Percentiles rank a stretch among this genome's conserved stretches.
phyloP scores from a whole-genome alignment of 1,140 invertebrate species.

The Cephus cinctus region DNA sequence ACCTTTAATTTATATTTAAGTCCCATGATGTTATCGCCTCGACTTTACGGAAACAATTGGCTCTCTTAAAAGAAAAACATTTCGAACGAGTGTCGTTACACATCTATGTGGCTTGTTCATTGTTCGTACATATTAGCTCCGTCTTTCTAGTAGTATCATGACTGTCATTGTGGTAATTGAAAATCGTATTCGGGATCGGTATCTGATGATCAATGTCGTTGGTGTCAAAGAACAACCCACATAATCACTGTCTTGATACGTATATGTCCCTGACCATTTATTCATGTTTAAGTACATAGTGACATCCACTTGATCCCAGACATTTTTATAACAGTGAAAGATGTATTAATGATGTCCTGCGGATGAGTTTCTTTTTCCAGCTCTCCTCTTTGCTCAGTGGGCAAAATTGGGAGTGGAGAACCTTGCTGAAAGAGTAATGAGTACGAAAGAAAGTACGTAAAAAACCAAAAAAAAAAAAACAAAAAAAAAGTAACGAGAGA shows the following conservation, averaged over 20 bases:
- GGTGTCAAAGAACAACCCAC: slow-evolving; percentile 46
- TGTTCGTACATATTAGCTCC: slow-evolving; percentile 22
- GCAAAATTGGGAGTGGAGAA: slow-evolving; percentile 66
- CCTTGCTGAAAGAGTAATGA: slow-evolving; percentile 37
- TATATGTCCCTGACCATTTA: slow-evolving; percentile 51
- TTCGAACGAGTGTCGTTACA: slow-evolving; percentile 37
- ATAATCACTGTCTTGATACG: slow-evolving; percentile 35
- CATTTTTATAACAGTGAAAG: slow-evolving; percentile 24
- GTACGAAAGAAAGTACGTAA: slow-evolving; percentile 4
- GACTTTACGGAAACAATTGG: no score
- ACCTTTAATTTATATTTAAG: no score
- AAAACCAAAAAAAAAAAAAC: slow-evolving; percentile 3
- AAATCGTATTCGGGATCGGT: background rate
- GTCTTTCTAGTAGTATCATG: background rate
- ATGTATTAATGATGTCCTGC: slow-evolving; percentile 49
- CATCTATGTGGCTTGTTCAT: slow-evolving; percentile 45
- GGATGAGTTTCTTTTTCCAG: slow-evolving; percentile 68
- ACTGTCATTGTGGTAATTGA: background rate
- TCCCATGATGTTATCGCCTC: no score
- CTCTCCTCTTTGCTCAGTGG: slow-evolving; percentile 83
- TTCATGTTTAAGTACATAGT: slow-evolving; percentile 41
- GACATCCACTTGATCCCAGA: slow-evolving; percentile 43
- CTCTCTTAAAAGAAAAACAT: slow-evolving; percentile 28
- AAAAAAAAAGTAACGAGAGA: no score
- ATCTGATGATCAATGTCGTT: background rate